Conservation (phyloP, 2,113 vertebrate species). For the Chitala chitala region DNA sequence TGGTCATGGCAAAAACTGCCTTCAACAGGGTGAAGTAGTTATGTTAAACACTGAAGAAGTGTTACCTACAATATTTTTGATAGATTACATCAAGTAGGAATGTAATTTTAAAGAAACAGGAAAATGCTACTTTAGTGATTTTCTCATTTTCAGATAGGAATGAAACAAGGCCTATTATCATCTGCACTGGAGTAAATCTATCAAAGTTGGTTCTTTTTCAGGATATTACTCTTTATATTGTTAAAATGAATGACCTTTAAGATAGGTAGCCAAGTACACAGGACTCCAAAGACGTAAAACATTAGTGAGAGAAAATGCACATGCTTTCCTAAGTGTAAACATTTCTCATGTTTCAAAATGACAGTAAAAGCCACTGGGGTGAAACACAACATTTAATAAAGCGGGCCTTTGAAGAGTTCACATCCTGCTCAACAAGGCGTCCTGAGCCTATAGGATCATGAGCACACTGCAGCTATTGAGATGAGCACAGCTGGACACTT, state of each 20-base stretch:
- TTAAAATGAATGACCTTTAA: slow-evolving; percentile 4
- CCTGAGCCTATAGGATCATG: background rate
- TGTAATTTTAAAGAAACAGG: background rate
- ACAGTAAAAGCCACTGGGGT: slow-evolving; percentile 16
- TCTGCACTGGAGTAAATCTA: slow-evolving; percentile 17
- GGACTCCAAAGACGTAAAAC: slow-evolving; percentile 22
- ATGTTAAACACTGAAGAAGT: too few relatives aligned
- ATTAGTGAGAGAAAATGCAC: slow-evolving; percentile 14
- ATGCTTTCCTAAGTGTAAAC: slow-evolving; percentile 16
- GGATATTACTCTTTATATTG: slow-evolving; percentile 14
- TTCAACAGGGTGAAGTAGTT: too few relatives aligned
- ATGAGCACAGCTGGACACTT: slow-evolving; percentile 9
- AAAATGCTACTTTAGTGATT: background rate
- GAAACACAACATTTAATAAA: slow-evolving; percentile 27
- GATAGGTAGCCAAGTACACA: slow-evolving; percentile 15
- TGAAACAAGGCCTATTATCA: slow-evolving; percentile 4
- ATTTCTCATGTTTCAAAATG: slow-evolving; percentile 17
- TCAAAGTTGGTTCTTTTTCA: background rate
- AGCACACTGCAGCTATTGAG: background rate
- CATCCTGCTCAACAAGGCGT: background rate
- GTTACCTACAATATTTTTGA: background rate
- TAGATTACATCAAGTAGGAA: too few relatives aligned
- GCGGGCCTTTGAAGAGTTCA: slow-evolving; percentile 1
- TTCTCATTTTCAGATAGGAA: background rate
- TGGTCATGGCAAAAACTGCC: slow-evolving; percentile 29